These are phyloP conservation scores for Theonella swinhoei DNA, from an alignment of 37 sponge, comb jelly and placozoan genomes.

Conservation along the genomic window DNA sequence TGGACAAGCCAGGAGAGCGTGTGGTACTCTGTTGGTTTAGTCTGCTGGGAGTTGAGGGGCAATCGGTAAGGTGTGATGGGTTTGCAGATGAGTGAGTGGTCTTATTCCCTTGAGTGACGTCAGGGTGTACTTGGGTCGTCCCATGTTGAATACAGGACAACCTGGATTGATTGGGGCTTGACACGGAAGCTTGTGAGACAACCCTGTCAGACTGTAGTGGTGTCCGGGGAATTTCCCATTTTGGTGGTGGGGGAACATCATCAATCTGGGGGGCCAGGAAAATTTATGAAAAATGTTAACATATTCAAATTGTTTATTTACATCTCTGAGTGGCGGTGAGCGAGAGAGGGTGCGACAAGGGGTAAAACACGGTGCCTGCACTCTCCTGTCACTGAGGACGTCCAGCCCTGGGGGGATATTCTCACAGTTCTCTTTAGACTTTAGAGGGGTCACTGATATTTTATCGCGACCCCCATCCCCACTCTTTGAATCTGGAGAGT, in stretches of 20 bases:
- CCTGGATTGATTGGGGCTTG: background rate
- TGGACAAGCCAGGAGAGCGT: too few relatives aligned
- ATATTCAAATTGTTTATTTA: background rate
- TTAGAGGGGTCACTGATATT: background rate
- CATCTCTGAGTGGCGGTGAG: background rate
- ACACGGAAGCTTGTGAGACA: background rate
- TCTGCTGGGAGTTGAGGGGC: too few relatives aligned
- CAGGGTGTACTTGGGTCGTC: conserved; percentile 3
- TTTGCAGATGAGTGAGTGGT: background rate
- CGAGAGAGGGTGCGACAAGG: background rate
- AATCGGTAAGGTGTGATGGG: too few relatives aligned
- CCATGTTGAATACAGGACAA: background rate
- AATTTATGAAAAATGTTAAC: background rate
- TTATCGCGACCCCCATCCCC: background rate
- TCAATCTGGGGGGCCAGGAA: background rate
- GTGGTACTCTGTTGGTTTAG: too few relatives aligned
- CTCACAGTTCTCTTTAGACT: background rate
- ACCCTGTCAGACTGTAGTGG: background rate
- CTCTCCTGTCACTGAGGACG: background rate
- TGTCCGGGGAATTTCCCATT: conserved; percentile 42
- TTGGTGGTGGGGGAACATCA: background rate
- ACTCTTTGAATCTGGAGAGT: background rate
- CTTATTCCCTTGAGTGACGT: background rate
- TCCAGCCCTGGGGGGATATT: background rate
- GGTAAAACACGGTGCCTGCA: conserved; percentile 22